phyloP scores from a whole-genome alignment of 1,140 invertebrate genomes.

The Capitella teleta region DNA sequence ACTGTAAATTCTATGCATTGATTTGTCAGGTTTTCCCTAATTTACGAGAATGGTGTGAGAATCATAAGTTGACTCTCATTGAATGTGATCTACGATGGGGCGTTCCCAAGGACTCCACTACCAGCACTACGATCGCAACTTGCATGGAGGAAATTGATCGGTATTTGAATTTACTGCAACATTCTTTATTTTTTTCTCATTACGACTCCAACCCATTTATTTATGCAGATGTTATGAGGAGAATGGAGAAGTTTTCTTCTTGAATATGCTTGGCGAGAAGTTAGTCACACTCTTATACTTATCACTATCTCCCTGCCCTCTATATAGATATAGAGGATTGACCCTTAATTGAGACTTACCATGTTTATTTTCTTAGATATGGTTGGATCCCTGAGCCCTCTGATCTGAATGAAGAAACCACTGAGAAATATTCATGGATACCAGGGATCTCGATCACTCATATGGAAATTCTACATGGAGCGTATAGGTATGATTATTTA shows the following conservation, averaged over 20 bases:
- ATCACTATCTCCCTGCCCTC: neutral
- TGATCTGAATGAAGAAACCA: constrained; percentile 25
- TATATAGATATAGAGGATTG: too few species aligned
- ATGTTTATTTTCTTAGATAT: constrained; percentile 6
- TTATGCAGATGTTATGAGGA: constrained; percentile 26
- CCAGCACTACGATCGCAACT: constrained; percentile 25
- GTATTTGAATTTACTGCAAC: too few species aligned
- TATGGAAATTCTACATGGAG: constrained; percentile 40
- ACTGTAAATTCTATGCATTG: neutral
- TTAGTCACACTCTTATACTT: constrained; percentile 3
- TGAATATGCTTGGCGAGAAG: constrained; percentile 33
- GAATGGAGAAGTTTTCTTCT: constrained; percentile 32
- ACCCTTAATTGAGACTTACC: too few species aligned
- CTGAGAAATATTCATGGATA: constrained; percentile 31
- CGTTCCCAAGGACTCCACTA: constrained; percentile 32
- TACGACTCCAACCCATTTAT: too few species aligned
- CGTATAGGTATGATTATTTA: constrained; percentile 17
- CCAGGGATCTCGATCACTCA: constrained; percentile 34
- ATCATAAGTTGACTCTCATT: constrained; percentile 24
- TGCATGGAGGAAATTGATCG: constrained; percentile 38
- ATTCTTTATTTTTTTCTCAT: too few species aligned
- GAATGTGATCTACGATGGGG: constrained; percentile 42
- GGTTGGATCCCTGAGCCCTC: constrained; percentile 31
- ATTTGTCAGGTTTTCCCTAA: constrained; percentile 35
- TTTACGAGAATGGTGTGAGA: constrained; percentile 36